Percentiles rank a stretch among this genome's conserved stretches.
These are phyloP conservation scores for Drosophila dunni DNA, from an alignment of 1,140 invertebrate species.

Conservation along the genomic window DNA sequence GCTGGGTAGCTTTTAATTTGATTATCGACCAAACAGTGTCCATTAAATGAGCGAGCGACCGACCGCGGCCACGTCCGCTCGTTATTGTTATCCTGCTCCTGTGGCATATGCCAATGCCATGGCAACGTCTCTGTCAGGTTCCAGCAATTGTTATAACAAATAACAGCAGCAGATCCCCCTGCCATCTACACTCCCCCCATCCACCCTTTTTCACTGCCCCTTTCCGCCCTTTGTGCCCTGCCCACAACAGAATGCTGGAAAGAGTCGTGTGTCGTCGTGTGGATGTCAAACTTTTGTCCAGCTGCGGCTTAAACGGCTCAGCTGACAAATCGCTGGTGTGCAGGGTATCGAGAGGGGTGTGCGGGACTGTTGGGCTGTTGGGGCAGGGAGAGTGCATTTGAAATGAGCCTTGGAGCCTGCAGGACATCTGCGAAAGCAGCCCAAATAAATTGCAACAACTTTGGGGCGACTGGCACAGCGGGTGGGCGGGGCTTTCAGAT, in stretches of 20 bases:
- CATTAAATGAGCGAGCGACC: slow-evolving; percentile 73
- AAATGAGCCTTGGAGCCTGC: slow-evolving; percentile 39
- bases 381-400: slow-evolving; percentile 17
- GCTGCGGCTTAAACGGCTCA: slow-evolving; percentile 61
- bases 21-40: slow-evolving; percentile 84
- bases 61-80: slow-evolving; percentile 28
- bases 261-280: slow-evolving; percentile 66
- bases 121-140: slow-evolving; percentile 56
- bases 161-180: slow-evolving; percentile 56
- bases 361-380: background rate
- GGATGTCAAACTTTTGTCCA: slow-evolving; percentile 80
- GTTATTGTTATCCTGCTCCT: slow-evolving; percentile 54
- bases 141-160: slow-evolving; percentile 79
- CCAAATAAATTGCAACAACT: slow-evolving; percentile 37
- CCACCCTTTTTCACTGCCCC: background rate
- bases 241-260: slow-evolving; percentile 6
- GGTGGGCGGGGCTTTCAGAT: slow-evolving; percentile 27
- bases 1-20: slow-evolving; percentile 71
- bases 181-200: background rate
- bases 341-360: background rate
- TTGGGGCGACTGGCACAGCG: slow-evolving; percentile 42
- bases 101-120: slow-evolving; percentile 55
- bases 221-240: too few relatives aligned
- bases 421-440: slow-evolving; percentile 35
- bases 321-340: slow-evolving; percentile 6